Evolutionary conservation across 2,113 vertebrate genomes (phyloP), one percentile per base, ranked within the genome.

Genomic region (Phalacrocorax aristotelis): DNA sequence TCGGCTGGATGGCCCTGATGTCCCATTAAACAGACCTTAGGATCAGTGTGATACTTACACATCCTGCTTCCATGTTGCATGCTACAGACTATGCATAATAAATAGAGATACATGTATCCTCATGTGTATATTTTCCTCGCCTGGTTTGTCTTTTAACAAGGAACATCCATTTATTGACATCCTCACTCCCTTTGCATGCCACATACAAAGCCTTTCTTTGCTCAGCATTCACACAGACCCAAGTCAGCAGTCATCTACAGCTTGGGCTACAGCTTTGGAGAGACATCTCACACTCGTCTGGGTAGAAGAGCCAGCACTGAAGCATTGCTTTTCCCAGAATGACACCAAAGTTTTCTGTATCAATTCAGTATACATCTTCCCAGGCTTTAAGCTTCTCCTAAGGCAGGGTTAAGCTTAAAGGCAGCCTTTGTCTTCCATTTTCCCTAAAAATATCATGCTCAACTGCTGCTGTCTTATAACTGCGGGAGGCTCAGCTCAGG

Each of bases 371-470:
- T 25, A 23, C 15, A 12, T 83, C 11, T 34, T 62, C 7, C 19
- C 9, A 25, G 38, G 13, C 18, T 60, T 58, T 89, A 40, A 81
- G 17, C 40, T 64, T 65, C 69, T 74, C 40, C 74, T 62, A 36
- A 76, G 52, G 23, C 29, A 83, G 17, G 4, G 13, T 15, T 88
- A 40, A 80, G 23, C 7, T 58, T 80, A 40, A 87, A 81, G 15
- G 13, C 8, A 32, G 23, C 6, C 13, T 89, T 70, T 54, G 19
- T 69, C 13, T 64, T 46, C 10, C 48, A 49, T 68, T 77, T 42
- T 1, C 23, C 32, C 10, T 57, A 25, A 34, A 38, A 65, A 42
- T 12, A 19, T 1, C 0, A 0, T 25, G 44, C 40, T 26, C 14
- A 22, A 14, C 13, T 57, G 32, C 16, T 55, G 40, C 65, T 86